These are phyloP conservation scores for Taenaris catops DNA, from an alignment of 2,888 invertebrate species.

Conservation along the genomic window DNA sequence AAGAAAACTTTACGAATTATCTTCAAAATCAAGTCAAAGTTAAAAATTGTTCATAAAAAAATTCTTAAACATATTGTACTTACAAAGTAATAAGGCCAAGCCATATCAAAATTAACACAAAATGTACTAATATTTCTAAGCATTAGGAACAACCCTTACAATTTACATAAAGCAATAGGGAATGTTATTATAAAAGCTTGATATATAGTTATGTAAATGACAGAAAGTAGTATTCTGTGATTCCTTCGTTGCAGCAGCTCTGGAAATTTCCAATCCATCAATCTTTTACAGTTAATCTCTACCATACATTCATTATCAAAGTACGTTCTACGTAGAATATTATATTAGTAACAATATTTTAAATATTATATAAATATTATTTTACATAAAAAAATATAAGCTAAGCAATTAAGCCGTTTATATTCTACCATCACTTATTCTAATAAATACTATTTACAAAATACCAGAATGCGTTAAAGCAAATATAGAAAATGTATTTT, in stretches of 20 bases:
- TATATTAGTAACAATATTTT: slow-evolving; percentile 57
- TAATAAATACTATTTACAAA: slow-evolving; percentile 79
- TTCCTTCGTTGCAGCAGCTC: background rate
- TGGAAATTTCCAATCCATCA: background rate
- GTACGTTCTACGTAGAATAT: slow-evolving; percentile 27
- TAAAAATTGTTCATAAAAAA: slow-evolving; percentile 7
- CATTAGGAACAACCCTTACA: slow-evolving; percentile 64
- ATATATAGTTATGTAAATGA: slow-evolving; percentile 34
- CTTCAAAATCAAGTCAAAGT: background rate
- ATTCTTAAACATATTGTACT: slow-evolving; percentile 11
- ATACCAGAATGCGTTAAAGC: slow-evolving; percentile 62
- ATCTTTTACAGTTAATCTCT: slow-evolving; percentile 5
- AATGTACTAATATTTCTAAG: slow-evolving; percentile 43
- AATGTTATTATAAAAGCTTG: slow-evolving; percentile 47
- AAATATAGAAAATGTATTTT: slow-evolving; percentile 15
- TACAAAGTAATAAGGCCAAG: slow-evolving; percentile 18
- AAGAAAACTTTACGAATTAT: slow-evolving; percentile 6
- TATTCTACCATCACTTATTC: slow-evolving; percentile 70
- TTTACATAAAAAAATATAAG: slow-evolving; percentile 70
- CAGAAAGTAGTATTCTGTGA: slow-evolving; percentile 1
- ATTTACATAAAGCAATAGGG: slow-evolving; percentile 50
- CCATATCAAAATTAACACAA: slow-evolving; percentile 16
- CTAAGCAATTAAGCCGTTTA: slow-evolving; percentile 70
- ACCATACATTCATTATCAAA: slow-evolving; percentile 8
- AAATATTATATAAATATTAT: slow-evolving; percentile 77